Percentiles rank a stretch among this genome's conserved stretches.
phyloP scores from a whole-genome alignment of 2,113 vertebrate genomes.

The Oenanthe melanoleuca region DNA sequence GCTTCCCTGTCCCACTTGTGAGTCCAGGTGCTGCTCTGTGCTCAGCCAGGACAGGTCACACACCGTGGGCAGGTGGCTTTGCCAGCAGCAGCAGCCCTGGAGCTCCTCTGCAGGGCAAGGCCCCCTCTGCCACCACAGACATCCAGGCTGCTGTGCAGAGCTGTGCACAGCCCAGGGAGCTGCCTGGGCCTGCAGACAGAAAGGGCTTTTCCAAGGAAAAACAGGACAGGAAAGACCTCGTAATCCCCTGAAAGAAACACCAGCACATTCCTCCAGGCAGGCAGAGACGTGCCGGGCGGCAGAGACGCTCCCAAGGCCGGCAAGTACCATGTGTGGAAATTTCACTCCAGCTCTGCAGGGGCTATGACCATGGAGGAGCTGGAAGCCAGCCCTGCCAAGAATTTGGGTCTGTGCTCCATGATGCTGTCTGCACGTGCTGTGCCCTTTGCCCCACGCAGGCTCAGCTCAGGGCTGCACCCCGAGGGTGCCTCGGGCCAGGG shows the following conservation, averaged over 20 bases:
- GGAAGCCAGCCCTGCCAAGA: slow-evolving; percentile 17
- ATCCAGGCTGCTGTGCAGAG: neutral
- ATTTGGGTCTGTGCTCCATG: neutral
- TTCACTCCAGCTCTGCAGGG: neutral
- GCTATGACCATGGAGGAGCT: neutral
- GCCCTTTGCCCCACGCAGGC: rapidly evolving
- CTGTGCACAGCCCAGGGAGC: slow-evolving; percentile 26
- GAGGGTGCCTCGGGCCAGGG: rapidly evolving
- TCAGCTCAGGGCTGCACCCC: rapidly evolving
- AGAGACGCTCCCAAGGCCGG: slow-evolving; percentile 71
- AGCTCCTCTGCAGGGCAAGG: neutral
- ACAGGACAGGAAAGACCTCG: slow-evolving; percentile 67
- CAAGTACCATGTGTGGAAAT: slow-evolving; percentile 77
- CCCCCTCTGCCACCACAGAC: neutral
- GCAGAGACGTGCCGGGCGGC: slow-evolving; percentile 77
- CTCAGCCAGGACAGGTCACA: neutral
- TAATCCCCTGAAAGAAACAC: slow-evolving; percentile 64
- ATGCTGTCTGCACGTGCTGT: neutral
- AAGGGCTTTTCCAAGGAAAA: slow-evolving; percentile 48
- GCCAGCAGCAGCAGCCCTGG: neutral
- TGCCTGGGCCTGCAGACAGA: slow-evolving; percentile 1
- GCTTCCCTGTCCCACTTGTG: neutral
- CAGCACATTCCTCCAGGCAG: slow-evolving; percentile 79
- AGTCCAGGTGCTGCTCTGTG: neutral
- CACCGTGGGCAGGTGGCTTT: neutral